These are phyloP conservation scores for Cololabis saira DNA, from an alignment of 2,113 vertebrate genomes.

Conservation along the genomic window DNA sequence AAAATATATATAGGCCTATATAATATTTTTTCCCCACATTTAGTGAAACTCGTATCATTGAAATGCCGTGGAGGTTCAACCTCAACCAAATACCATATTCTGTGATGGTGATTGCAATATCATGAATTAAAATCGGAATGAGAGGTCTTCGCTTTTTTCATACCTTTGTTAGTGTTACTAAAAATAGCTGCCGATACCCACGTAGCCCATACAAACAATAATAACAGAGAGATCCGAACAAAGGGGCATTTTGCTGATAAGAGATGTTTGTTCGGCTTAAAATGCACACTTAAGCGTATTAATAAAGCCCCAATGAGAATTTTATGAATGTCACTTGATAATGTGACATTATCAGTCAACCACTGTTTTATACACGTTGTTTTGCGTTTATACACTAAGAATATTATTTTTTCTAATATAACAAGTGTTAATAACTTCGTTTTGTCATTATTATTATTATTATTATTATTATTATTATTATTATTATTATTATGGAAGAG, in stretches of 20 bases:
- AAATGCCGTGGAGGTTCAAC: too few relatives aligned
- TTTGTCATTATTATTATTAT: background rate
- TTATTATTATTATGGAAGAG: too few relatives aligned
- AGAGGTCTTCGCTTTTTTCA: slow-evolving; percentile 11
- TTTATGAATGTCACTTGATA: background rate
- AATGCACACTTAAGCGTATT: background rate
- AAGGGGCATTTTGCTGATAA: background rate
- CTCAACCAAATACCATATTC: too few relatives aligned
- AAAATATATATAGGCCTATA: too few relatives aligned
- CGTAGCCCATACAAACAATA: slow-evolving; percentile 12
- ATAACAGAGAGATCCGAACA: background rate
- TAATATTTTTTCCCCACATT: too few relatives aligned
- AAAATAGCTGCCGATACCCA: slow-evolving; percentile 48
- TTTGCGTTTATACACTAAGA: background rate
- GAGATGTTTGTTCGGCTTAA: background rate
- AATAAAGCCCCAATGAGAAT: background rate
- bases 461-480: background rate
- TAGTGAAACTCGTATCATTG: too few relatives aligned
- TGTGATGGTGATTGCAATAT: background rate
- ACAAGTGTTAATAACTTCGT: background rate
- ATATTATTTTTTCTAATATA: background rate
- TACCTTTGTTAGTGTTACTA: slow-evolving; percentile 33
- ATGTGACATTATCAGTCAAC: too few relatives aligned
- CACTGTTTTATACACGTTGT: too few relatives aligned
- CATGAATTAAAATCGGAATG: slow-evolving; percentile 29